Evolutionary conservation across 2,113 vertebrate genomes (phyloP), one percentile per base, ranked within the genome.

Genomic region (Rissa tridactyla): DNA sequence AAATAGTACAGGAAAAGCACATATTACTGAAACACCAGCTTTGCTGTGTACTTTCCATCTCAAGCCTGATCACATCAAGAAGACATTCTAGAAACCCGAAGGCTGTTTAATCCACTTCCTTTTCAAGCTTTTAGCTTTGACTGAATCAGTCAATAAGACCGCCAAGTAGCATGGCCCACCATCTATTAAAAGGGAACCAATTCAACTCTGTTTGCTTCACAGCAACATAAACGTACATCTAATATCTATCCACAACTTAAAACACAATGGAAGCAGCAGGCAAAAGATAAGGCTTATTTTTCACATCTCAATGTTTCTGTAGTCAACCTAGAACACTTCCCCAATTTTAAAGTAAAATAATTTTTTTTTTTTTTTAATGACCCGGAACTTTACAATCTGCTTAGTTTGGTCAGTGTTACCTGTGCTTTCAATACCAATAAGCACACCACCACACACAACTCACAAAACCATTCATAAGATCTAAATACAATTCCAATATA

Each of bases 381-480:
- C 15, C 42, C 13, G 80, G 80, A 40, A 69, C 16, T 65, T 51
- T 27, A 55, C 5, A 0, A 58, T 54, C 23, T 84, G 13, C n/a
- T 69, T 26, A 5, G 18, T 51, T 66, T n/a, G 46, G 19, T 46
- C 70, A 52, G 1, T 4, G 34, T 13, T 21, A 61, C 73, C 47
- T 46, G 8, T 6, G 15, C 44, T 75, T 76, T 52, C 42, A 46
- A 61, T 13, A 57, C 8, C 47, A 75, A 47, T 16, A 40, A 86
- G 52, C 46, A 77, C 3, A 0, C 3, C 21, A 34, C 13, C 21
- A 47, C 8, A 60, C 0, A 40, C 11, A 32, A 40, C 73, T 51
- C 60, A 62, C 19, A 78, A 60, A 71, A 38, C 42, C 0, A 1
- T 26, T 42, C 17, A 0, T 6, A 42, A 84, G 14, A 42, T 23